Percentiles rank a stretch among this genome's conserved stretches.
These are phyloP conservation scores for Solea senegalensis DNA, from an alignment of 2,113 vertebrate genomes.

Conservation along the genomic window DNA sequence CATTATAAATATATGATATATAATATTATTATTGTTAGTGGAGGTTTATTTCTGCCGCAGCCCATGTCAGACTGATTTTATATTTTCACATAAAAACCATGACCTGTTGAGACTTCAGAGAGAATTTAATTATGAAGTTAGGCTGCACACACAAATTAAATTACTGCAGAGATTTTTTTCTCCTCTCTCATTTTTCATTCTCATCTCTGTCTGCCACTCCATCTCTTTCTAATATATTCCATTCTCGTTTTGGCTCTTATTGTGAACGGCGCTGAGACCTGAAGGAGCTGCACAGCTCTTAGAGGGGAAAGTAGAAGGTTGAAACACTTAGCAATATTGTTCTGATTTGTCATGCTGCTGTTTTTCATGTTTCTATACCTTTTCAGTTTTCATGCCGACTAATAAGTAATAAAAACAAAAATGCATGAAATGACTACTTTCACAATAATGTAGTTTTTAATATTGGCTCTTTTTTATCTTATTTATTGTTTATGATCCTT, in stretches of 20 bases:
- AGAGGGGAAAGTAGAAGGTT: neutral
- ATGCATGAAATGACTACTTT: no score
- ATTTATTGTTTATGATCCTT: no score
- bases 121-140: neutral
- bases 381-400: no score
- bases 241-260: conserved; percentile 16
- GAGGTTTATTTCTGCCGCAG: neutral
- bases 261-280: conserved; percentile 1
- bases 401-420: no score
- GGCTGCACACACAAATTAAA: conserved; percentile 1
- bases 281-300: neutral
- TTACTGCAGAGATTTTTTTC: neutral
- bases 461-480: no score
- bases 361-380: no score
- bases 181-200: neutral
- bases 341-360: no score
- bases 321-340: no score
- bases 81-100: conserved; percentile 1
- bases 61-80: conserved; percentile 7
- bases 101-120: neutral
- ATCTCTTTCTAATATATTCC: conserved; percentile 27
- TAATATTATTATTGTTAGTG: no score
- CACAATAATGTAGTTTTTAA: no score
- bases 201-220: conserved; percentile 12
- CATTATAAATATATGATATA: no score